Conservation (phyloP, 2,113 vertebrate species). For the Petroica traversi region DNA sequence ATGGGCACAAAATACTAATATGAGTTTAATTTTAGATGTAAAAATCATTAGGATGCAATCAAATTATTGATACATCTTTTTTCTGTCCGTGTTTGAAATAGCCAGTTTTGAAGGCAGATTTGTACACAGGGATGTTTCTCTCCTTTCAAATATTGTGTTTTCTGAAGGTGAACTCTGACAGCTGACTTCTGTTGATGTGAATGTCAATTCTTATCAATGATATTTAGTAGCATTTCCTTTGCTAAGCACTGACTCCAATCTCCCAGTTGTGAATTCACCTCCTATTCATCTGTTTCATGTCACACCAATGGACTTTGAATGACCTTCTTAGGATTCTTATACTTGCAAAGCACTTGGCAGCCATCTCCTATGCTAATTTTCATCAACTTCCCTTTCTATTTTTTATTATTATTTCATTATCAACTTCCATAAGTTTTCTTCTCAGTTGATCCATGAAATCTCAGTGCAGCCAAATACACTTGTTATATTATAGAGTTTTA, state of each 20-base stretch:
- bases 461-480: neutral
- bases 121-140: neutral
- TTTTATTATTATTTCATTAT: neutral
- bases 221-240: constrained; percentile 2
- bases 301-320: neutral
- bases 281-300: neutral
- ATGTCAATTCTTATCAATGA: neutral
- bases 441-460: neutral
- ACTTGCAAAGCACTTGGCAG: neutral
- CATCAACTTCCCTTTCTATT: neutral
- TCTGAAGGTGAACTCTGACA: neutral
- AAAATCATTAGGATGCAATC: neutral
- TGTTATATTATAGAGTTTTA: neutral
- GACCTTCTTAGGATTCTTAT: neutral
- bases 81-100: neutral
- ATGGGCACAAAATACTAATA: neutral
- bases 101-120: neutral
- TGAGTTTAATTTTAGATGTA: neutral
- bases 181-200: neutral
- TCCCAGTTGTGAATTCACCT: neutral
- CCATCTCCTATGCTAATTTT: neutral
- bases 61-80: neutral
- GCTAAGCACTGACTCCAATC: neutral
- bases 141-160: neutral
- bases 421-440: neutral